Percentiles rank a stretch among this genome's conserved stretches.
These are phyloP conservation scores for Pseudomugil gertrudae DNA, from an alignment of 2,797 vertebrate species.

Conservation along the genomic window DNA sequence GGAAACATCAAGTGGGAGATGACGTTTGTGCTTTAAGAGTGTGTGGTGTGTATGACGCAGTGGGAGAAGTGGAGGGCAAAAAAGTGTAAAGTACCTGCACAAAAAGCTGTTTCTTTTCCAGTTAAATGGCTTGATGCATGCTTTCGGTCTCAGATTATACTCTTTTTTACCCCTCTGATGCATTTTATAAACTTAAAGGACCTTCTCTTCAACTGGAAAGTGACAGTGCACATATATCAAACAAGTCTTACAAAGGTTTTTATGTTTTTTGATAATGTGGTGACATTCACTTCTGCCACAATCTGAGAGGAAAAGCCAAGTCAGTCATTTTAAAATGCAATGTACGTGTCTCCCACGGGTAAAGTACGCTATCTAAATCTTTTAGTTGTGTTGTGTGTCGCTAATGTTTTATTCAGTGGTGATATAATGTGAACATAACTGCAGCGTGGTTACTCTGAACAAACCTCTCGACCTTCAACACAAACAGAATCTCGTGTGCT, in stretches of 20 bases:
- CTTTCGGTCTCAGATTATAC: neutral
- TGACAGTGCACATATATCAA: slow-evolving; percentile 3
- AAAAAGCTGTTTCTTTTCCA: slow-evolving; percentile 48
- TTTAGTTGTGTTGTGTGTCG: slow-evolving; percentile 48
- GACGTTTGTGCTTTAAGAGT: slow-evolving; percentile 9
- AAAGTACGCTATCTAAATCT: slow-evolving; percentile 42
- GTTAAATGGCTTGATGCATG: slow-evolving; percentile 37
- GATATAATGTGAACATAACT: slow-evolving; percentile 32
- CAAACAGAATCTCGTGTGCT: neutral
- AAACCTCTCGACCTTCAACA: neutral
- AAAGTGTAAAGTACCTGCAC: slow-evolving; percentile 32
- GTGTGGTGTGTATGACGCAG: slow-evolving; percentile 17
- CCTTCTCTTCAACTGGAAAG: slow-evolving; percentile 46
- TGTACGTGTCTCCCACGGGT: slow-evolving; percentile 33
- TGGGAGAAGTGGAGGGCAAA: slow-evolving; percentile 15
- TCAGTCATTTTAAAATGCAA: slow-evolving; percentile 13
- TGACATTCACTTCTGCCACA: neutral
- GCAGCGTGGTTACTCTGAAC: slow-evolving; percentile 6
- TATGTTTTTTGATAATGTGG: slow-evolving; percentile 15
- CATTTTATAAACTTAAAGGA: neutral
- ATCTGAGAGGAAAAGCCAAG: slow-evolving; percentile 6
- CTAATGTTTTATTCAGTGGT: slow-evolving; percentile 46
- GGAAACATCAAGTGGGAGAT: slow-evolving; percentile 41
- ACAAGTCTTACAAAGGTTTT: slow-evolving; percentile 28
- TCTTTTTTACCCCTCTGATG: slow-evolving; percentile 37